phyloP scores from a whole-genome alignment of 2,113 vertebrate species.

The Taxidea taxus region DNA sequence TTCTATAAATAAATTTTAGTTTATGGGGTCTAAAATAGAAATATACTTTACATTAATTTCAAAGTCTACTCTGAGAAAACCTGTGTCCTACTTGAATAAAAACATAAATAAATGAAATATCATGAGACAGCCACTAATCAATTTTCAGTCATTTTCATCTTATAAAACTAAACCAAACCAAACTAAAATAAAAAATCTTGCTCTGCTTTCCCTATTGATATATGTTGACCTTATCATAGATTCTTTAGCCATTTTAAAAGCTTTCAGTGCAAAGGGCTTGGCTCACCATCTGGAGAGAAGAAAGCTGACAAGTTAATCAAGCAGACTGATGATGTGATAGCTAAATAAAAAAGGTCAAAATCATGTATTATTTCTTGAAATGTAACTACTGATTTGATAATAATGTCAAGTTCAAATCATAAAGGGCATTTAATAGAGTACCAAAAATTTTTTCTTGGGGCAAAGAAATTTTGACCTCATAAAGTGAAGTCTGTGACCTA shows the following conservation, averaged over 20 bases:
- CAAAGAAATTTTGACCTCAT: slow-evolving; percentile 61
- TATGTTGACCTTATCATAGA: slow-evolving; percentile 49
- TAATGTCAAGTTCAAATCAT: slow-evolving; percentile 60
- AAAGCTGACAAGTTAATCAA: slow-evolving; percentile 64
- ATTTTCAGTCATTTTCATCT: slow-evolving; percentile 49
- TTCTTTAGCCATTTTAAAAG: slow-evolving; percentile 59
- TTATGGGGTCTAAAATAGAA: neutral
- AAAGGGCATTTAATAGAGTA: slow-evolving; percentile 61
- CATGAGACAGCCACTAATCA: neutral
- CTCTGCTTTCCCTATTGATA: slow-evolving; percentile 39
- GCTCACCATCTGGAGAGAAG: neutral
- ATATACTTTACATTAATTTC: neutral
- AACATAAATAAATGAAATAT: neutral
- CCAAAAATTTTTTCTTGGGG: slow-evolving; percentile 38
- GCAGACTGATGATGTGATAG: slow-evolving; percentile 34
- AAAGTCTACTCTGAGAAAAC: neutral
- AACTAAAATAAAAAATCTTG: slow-evolving; percentile 43
- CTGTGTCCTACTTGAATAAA: neutral
- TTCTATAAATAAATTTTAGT: slow-evolving; percentile 24
- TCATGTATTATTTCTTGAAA: slow-evolving; percentile 66
- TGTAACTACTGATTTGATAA: slow-evolving; percentile 55
- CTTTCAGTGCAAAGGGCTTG: slow-evolving; percentile 21
- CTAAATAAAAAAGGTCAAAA: slow-evolving; percentile 74
- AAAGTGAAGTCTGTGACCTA: slow-evolving; percentile 44
- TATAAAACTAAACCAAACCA: neutral